Evolutionary conservation across 2,888 invertebrate genomes (phyloP).

Genomic region (Chrysina gloriosa): DNA sequence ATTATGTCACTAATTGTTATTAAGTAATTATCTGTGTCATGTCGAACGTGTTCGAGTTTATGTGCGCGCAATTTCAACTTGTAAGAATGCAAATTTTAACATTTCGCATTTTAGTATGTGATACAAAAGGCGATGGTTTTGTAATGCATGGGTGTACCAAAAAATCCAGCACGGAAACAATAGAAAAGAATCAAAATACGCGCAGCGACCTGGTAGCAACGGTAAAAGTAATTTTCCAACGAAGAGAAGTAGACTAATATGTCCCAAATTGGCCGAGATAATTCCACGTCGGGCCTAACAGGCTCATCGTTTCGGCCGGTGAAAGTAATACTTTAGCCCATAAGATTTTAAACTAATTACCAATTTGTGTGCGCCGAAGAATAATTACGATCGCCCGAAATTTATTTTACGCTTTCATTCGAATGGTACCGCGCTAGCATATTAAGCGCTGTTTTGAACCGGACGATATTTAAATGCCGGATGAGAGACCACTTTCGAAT

Average conservation of each 20-base stretch:
- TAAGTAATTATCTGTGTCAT: not conserved
- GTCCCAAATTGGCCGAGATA: not conserved
- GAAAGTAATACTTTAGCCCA: not conserved
- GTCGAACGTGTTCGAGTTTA: not conserved
- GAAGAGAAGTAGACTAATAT: not conserved
- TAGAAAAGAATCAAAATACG: no score
- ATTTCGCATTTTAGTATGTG: no score
- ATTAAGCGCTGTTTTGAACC: not conserved
- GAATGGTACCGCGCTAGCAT: not conserved
- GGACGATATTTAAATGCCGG: not conserved
- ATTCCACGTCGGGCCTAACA: not conserved
- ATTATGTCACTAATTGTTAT: not conserved
- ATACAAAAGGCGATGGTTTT: no score
- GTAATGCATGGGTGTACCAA: no score
- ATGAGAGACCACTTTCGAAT: no score
- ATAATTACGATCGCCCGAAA: not conserved
- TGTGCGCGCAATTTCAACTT: not conserved
- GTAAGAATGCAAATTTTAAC: no score
- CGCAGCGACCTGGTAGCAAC: no score
- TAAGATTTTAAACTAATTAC: constrained; percentile 7
- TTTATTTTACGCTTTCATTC: not conserved
- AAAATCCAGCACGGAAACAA: not conserved
- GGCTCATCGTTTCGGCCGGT: not conserved
- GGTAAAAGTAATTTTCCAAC: not conserved
- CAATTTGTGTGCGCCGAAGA: not conserved